These are phyloP conservation scores for Polia nebulosa DNA, from an alignment of 2,888 invertebrate species.

Conservation along the genomic window DNA sequence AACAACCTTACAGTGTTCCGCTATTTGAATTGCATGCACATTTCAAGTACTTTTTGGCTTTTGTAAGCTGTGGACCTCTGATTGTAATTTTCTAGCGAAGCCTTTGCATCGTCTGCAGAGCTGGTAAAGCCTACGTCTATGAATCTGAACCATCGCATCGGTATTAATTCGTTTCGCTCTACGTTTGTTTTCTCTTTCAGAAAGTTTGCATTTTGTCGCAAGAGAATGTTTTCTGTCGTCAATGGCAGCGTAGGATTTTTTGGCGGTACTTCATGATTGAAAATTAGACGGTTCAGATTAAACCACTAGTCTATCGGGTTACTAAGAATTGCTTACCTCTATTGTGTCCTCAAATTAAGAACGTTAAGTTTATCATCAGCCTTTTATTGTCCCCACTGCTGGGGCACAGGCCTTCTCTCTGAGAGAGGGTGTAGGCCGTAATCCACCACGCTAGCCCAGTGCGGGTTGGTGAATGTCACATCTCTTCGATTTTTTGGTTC, in stretches of 20 bases:
- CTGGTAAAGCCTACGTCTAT: conserved; percentile 10
- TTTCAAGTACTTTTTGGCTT: conserved; percentile 1
- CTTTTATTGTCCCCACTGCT: too few relatives aligned
- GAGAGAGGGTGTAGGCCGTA: too few relatives aligned
- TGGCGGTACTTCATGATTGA: not conserved
- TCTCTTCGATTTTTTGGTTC: too few relatives aligned
- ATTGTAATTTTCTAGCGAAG: conserved; percentile 24
- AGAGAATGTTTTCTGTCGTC: not conserved
- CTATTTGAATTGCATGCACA: conserved; percentile 19
- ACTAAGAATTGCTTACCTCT: too few relatives aligned
- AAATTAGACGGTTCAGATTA: too few relatives aligned
- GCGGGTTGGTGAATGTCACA: too few relatives aligned
- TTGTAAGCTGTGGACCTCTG: not conserved
- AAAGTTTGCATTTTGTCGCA: not conserved
- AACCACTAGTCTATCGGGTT: too few relatives aligned
- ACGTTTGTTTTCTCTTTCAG: not conserved
- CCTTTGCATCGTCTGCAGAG: conserved; percentile 21
- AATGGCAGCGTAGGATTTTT: not conserved
- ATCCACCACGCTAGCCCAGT: too few relatives aligned
- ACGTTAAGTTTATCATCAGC: too few relatives aligned
- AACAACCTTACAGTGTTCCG: not conserved
- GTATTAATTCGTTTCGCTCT: conserved; percentile 22
- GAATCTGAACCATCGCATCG: conserved; percentile 6
- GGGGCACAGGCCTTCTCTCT: too few relatives aligned
- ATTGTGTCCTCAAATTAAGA: too few relatives aligned